Base-by-base conservation (phyloP, 2,888 invertebrate genomes). In the Troilus luridus region DNA sequence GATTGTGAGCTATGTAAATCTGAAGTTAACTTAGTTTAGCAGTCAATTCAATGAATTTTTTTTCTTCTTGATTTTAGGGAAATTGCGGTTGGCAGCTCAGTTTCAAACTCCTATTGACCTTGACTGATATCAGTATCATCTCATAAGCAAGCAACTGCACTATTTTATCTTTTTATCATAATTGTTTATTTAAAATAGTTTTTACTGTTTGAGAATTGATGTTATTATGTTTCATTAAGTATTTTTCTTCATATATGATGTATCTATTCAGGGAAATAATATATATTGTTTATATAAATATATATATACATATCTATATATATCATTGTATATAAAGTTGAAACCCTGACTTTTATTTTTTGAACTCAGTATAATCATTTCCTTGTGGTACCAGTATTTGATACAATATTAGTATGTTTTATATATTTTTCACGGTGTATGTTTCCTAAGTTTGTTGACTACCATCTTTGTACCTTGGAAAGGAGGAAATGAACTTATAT, bases 31-130 rank as follows among this genome's bases (percentile, higher is more conserved):
- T 41, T 41, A 41, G 41, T 41, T 41, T 41, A 41, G 41, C 41
- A 27, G 7, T 72, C 14, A 27, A 72, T 72, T 72, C 27, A 72
- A 27, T 72, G 0, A 62, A 21, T 62, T 3, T 41, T 54, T 58
- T 24, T 9, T 41, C 81, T 77, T 72, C 62, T 54, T 11, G 9
- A 12, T 85, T 92, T 92, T 93, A 92, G 94, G 94, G 91, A 94
- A 94, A 93, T 94, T 94, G 92, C 94, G 95, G 85, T 93, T 95
- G 64, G 95, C 95, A 90, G 95, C 95, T 59, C 95, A 95, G 92
- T 95, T 95, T 92, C 92, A 91, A 72, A 92, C 92, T 88, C 92
- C 93, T 27, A 88, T 91, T 72, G 91, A 91, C 88, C 88, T 91
- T 81, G 81, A 77, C 59, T 88, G 59, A 88, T 81, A 59, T 59